Evolutionary conservation across 1,140 invertebrate genomes (phyloP), one percentile per base, ranked within the genome.

Genomic region (Danaus plexippus): DNA sequence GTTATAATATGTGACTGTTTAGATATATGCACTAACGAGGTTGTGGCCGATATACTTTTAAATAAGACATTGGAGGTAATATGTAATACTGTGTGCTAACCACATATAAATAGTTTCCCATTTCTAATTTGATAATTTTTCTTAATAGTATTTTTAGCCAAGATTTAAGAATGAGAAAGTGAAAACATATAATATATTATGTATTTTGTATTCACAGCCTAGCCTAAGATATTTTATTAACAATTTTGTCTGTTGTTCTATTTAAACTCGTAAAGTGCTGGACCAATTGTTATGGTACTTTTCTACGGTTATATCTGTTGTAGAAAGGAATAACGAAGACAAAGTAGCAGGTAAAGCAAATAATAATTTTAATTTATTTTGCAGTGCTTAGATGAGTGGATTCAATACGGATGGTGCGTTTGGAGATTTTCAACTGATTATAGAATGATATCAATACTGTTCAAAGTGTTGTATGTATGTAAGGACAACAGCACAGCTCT

Each of bases 301-400:
- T 46, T 50, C 12, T 9, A 41, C 22, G 13, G 50, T 7, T 45
- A 6, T 32, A 15, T 1, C 15, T 10, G 9, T 45, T 41, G 10
- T 49, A 32, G 22, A 32, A 32, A 32, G 4, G 22, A 32, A 32
- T 32, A n/a, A n/a, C n/a, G n/a, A n/a, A n/a, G 15, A 15, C 15
- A 15, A 15, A 15, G 15, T 3, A 3, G 3, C 1, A 1, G 15
- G 22, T 6, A 32, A 32, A 32, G 22, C 22, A 4, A 32, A 6
- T 32, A 51, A 57, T 41, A 43, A 48, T 48, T 43, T 48, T 49
- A 40, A 43, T 47, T 15, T 40, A 15, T 47, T 45, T 84, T 80
- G 47, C 67, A 85, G 81, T 77, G 72, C 52, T 57, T 85, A 11
- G 64, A 77, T 54, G 66, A 67, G 54, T 85, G 81, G 81, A 63